phyloP scores from a whole-genome alignment of 2,888 invertebrate species.

The Ephialtes manifestator region DNA sequence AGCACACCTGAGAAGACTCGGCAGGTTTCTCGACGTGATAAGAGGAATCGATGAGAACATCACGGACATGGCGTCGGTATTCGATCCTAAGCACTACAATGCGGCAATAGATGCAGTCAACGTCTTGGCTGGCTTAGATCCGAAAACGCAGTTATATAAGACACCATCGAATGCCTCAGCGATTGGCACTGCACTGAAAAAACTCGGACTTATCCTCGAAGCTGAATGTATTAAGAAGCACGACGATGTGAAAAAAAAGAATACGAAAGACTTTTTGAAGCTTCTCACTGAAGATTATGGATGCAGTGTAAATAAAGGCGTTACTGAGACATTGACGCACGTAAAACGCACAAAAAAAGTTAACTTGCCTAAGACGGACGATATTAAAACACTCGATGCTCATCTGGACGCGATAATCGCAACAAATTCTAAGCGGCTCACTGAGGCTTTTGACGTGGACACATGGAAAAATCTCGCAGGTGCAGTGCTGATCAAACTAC shows the following conservation, averaged over 20 bases:
- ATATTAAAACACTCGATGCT: conserved; percentile 12
- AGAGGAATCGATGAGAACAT: conserved; percentile 55
- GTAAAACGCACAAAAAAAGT: conserved; percentile 7
- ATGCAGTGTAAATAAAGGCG: conserved; percentile 48
- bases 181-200: conserved; percentile 68
- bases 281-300: conserved; percentile 52
- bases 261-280: conserved; percentile 60
- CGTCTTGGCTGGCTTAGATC: conserved; percentile 58
- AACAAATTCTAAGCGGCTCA: not conserved
- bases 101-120: conserved; percentile 60
- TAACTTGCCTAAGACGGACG: not conserved
- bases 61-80: conserved; percentile 69
- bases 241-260: conserved; percentile 40
- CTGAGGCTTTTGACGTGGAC: conserved; percentile 16
- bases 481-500: conserved; percentile 45
- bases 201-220: conserved; percentile 66
- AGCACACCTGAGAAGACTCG: conserved; percentile 68
- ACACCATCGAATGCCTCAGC: conserved; percentile 69
- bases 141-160: conserved; percentile 45
- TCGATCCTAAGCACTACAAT: conserved; percentile 68
- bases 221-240: conserved; percentile 68
- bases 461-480: conserved; percentile 49
- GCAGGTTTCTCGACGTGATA: conserved; percentile 61
- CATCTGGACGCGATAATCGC: conserved; percentile 19
- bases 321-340: conserved; percentile 33